Evolutionary conservation across 2,113 vertebrate genomes (phyloP).

Genomic region (Gopherus flavomarginatus): DNA sequence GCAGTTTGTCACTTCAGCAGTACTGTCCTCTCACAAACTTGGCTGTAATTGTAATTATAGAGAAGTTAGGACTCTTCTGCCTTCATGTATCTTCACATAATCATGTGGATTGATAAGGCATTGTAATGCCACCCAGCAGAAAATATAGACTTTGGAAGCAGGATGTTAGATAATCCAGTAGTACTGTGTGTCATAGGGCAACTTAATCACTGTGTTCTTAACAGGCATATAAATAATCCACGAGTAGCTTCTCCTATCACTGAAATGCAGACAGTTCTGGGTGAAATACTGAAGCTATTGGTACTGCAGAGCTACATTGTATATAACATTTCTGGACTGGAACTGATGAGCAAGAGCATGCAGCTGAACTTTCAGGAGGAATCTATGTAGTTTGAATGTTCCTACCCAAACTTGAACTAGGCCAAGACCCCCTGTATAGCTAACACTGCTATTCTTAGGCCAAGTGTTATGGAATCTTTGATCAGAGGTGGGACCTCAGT

Average conservation of each 20-base stretch:
- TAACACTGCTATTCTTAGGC: neutral
- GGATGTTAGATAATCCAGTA: neutral
- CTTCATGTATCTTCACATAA: neutral
- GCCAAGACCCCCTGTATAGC: neutral
- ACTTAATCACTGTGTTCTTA: neutral
- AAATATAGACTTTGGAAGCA: neutral
- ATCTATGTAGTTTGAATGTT: conserved; percentile 18
- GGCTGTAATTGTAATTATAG: neutral
- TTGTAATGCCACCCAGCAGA: neutral
- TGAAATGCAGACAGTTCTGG: neutral
- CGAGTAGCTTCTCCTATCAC: conserved; percentile 27
- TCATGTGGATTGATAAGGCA: neutral
- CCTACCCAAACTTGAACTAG: neutral
- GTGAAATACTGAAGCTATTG: neutral
- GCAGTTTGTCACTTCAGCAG: neutral
- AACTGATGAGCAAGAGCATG: conserved; percentile 23
- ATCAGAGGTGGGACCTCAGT: neutral
- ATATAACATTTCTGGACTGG: neutral
- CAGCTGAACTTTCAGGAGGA: conserved; percentile 14
- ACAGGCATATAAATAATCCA: neutral
- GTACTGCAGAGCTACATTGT: neutral
- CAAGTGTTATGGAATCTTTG: neutral
- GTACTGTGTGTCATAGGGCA: neutral
- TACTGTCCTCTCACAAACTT: neutral
- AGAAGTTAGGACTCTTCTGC: neutral